Evolutionary conservation across 2,113 vertebrate genomes (phyloP), one percentile per base, ranked within the genome.

Genomic region (Atractosteus spatula): DNA sequence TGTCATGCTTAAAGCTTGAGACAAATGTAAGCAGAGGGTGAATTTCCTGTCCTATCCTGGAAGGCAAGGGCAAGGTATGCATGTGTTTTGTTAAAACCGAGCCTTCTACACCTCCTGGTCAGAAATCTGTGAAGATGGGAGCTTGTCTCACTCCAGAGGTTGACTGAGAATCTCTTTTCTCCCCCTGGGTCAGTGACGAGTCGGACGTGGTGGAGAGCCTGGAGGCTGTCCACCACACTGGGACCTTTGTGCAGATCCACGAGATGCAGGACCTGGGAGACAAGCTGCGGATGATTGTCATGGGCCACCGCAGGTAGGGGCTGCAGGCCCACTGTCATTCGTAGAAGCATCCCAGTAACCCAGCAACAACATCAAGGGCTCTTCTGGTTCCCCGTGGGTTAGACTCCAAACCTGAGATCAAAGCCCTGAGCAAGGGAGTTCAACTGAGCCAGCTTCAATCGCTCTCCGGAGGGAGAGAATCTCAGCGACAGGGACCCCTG

Each of bases 231-330:
- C 97, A 99, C 80, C 87, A 90, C 76, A 96, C 94, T 0, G 97
- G 97, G 45, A 99, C 97, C 0, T 99, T 99, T 17, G 96, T 99
- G 6, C 97, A 99, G 89, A 99, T 99, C 70, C 97, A 99, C 3
- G 97, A 99, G 79, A 97, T 99, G 97, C 97, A 99, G 87, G 97
- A 99, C 85, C 92, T 99, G 0, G 97, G 97, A 0, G 97, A 99
- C 88, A 97, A 96, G 80, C 77, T 99, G 70, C 94, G 96, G 1
- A 99, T 99, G 97, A 99, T 99, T 0, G 96, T 99, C 73, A 99
- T 98, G 94, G 97, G 97, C 4, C 96, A 99, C 71, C 91, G 95
- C n/a, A 91, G 95, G 95, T 95, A 79, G 82, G 66, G 82, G 80
- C 72, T 85, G 13, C 67, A 29, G 17, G 17, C 17, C 17, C 17